phyloP scores from a whole-genome alignment of 2,113 vertebrate species.

The Apus apus region DNA sequence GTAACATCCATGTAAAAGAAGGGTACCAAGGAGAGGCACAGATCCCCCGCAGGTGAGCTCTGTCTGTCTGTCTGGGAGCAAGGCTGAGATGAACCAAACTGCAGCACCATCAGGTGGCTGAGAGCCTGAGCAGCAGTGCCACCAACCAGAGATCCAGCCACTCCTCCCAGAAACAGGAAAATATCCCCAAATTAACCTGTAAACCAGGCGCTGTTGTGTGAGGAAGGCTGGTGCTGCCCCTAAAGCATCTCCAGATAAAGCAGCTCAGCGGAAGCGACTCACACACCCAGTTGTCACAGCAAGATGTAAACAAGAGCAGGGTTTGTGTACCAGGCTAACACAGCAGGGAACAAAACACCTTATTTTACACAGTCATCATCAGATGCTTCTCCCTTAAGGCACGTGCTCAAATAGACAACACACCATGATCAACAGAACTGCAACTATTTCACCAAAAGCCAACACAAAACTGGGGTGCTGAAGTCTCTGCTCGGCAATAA shows the following conservation, averaged over 20 bases:
- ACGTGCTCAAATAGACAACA: accelerated
- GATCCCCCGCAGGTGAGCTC: neutral
- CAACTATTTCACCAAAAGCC: neutral
- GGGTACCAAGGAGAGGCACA: neutral
- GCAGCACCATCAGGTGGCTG: constrained; percentile 54
- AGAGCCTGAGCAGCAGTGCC: neutral
- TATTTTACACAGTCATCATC: neutral
- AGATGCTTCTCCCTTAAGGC: neutral
- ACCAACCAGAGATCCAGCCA: neutral
- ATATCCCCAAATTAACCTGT: neutral
- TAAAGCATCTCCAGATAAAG: neutral
- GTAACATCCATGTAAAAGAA: neutral
- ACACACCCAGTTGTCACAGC: accelerated
- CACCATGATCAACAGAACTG: accelerated
- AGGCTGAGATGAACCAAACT: constrained; percentile 16
- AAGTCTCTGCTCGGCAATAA: neutral
- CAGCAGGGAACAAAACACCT: neutral
- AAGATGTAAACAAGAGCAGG: neutral
- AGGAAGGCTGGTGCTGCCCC: neutral
- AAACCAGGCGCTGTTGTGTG: neutral
- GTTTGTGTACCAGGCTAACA: accelerated
- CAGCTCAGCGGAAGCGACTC: neutral
- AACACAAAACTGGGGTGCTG: accelerated
- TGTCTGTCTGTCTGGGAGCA: neutral
- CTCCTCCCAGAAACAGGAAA: neutral